Base-by-base conservation (phyloP, 1,140 invertebrate genomes). In the Atta cephalotes region DNA sequence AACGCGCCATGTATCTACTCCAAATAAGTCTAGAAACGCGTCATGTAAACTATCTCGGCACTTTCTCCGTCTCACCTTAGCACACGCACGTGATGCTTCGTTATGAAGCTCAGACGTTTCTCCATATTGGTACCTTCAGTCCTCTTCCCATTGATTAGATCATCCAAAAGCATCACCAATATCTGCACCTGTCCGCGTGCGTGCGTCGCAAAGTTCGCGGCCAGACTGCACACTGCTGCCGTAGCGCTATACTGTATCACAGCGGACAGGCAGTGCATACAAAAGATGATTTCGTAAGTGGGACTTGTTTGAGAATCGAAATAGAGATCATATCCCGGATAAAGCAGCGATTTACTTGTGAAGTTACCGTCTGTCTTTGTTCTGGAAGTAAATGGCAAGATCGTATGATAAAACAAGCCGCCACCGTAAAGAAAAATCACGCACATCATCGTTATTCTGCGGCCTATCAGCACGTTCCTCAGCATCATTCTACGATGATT, bases 151-250 rank as follows among this genome's bases (percentile, higher is more conserved):
- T 82, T 72, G 0, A 88, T 60, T 0, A 93, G 12, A 2, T 84
- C 63, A 0, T 88, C 18, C 21, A 93, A 56, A 39, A 74, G 70
- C 2, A 31, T 35, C 10, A 90, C 86, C 1, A 91, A 80, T 35
- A 93, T 89, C 16, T 86, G 65, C 3, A 91, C 60, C 53, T 93
- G 92, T 7, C 92, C 92, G 18, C 89, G 92, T 3, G 85, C 87
- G 51, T 94, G 93, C 10, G 91, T 93, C 0, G 92, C 89, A 39
- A 92, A 93, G 6, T 88, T 74, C 3, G 92, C 92, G 0, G 89
- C 88, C 0, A 94, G 45, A 60, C 91, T 91, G 53, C 90, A 93
- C 0, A 87, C 81, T 0, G 84, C 91, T 10, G 89, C 87, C 0
- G 93, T 91, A 9, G 88, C 84, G 2, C 81, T 89, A 45, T 92